These are phyloP conservation scores for Chaetorhynchus papuensis DNA, from an alignment of 2,113 vertebrate species.

Conservation along the genomic window DNA sequence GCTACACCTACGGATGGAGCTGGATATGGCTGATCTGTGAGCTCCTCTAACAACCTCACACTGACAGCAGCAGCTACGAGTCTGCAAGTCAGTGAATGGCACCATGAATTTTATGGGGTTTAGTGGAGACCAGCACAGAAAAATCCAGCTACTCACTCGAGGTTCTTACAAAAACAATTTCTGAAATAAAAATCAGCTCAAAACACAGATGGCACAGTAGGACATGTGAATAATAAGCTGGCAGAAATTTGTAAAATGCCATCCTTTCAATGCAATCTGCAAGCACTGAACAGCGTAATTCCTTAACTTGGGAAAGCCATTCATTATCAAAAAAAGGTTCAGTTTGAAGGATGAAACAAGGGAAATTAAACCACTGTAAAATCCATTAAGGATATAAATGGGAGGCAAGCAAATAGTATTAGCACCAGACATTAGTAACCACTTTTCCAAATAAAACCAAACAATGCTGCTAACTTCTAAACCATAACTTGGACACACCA, in stretches of 20 bases:
- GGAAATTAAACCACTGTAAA: background rate
- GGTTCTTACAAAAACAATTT: background rate
- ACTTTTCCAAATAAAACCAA: background rate
- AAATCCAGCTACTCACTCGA: background rate
- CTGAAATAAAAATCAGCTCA: background rate
- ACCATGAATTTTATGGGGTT: background rate
- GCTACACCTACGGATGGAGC: background rate
- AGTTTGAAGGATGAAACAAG: background rate
- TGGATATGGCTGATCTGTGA: background rate
- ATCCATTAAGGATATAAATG: background rate
- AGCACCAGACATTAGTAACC: background rate
- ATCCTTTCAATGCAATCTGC: background rate
- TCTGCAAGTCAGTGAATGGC: background rate
- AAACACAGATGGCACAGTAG: background rate
- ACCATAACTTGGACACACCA: background rate
- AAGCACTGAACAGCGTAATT: background rate
- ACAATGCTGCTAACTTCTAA: background rate
- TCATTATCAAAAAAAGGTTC: background rate
- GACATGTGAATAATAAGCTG: background rate
- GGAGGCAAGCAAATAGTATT: background rate
- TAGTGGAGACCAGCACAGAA: background rate
- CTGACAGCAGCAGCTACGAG: background rate
- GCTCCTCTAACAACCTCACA: background rate
- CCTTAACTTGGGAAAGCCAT: background rate
- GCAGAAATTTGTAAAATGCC: background rate